Evolutionary conservation across 2,113 vertebrate species (phyloP).

Genomic region (Neotragus pygmaeus): DNA sequence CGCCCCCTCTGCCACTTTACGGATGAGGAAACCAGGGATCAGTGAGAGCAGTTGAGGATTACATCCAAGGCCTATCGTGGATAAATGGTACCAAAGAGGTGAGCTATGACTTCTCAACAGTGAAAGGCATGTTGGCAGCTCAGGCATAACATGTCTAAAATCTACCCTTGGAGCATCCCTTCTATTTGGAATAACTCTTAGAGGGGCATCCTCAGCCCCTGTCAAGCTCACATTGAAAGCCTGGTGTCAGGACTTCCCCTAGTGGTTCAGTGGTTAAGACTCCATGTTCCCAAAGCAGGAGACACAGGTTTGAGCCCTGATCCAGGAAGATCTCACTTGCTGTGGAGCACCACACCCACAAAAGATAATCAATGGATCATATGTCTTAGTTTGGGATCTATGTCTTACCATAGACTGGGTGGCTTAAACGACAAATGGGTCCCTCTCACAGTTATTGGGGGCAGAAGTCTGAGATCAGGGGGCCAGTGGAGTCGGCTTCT

Average conservation of each 20-base stretch:
- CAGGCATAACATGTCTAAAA: too few species aligned
- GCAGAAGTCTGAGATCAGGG: neutral
- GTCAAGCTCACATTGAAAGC: neutral
- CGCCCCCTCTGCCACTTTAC: accelerated
- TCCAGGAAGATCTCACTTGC: neutral
- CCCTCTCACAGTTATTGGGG: neutral
- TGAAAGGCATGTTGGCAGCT: neutral
- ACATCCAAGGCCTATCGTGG: neutral
- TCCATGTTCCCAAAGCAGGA: neutral
- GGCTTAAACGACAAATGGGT: neutral
- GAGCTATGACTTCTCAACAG: too few species aligned
- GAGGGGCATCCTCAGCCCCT: too few species aligned
- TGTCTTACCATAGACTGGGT: neutral
- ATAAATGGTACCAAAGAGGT: neutral
- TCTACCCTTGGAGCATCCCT: neutral
- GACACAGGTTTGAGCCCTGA: neutral
- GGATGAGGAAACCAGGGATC: neutral
- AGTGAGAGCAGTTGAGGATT: neutral
- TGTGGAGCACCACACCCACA: neutral
- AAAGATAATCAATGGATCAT: neutral
- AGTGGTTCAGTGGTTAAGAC: neutral
- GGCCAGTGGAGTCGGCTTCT: neutral
- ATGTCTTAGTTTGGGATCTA: neutral
- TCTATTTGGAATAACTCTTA: neutral
- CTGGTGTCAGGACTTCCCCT: neutral